Conservation (phyloP, 2,113 vertebrate genomes). For the Eudyptes chrysolophus region DNA sequence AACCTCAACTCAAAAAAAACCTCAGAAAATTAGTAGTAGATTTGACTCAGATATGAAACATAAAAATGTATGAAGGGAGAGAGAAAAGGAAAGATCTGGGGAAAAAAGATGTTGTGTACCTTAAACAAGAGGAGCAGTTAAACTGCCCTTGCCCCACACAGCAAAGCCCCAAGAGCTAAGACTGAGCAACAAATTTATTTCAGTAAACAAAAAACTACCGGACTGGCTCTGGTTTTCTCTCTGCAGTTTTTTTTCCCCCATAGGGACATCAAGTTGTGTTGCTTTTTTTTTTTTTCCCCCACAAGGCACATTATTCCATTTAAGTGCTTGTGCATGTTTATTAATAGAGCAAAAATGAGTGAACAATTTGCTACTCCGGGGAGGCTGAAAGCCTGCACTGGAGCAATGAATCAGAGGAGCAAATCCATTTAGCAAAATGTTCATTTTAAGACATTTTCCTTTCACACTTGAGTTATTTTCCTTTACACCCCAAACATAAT, state of each 20-base stretch:
- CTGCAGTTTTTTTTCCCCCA: neutral
- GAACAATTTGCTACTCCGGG: neutral
- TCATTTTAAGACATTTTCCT: slow-evolving; percentile 1
- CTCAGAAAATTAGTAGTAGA: neutral
- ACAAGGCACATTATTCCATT: neutral
- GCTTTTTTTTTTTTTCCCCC: neutral
- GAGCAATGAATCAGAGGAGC: slow-evolving; percentile 31
- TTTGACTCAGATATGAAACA: neutral
- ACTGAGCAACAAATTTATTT: neutral
- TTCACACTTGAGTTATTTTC: slow-evolving; percentile 7
- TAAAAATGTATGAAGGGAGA: neutral
- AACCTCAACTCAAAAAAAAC: neutral
- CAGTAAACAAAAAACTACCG: neutral
- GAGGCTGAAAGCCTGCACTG: slow-evolving; percentile 38
- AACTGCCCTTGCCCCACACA: neutral
- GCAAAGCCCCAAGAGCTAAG: neutral
- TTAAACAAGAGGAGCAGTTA: neutral
- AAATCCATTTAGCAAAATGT: slow-evolving; percentile 29
- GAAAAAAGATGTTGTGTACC: neutral
- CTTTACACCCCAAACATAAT: neutral
- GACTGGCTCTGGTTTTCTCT: neutral
- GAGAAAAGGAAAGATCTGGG: neutral
- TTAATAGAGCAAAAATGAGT: slow-evolving; percentile 59
- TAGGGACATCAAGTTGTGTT: neutral
- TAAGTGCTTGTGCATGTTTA: slow-evolving; percentile 35